Base-by-base conservation (phyloP, 2,113 vertebrate species). In the Tapirus terrestris region DNA sequence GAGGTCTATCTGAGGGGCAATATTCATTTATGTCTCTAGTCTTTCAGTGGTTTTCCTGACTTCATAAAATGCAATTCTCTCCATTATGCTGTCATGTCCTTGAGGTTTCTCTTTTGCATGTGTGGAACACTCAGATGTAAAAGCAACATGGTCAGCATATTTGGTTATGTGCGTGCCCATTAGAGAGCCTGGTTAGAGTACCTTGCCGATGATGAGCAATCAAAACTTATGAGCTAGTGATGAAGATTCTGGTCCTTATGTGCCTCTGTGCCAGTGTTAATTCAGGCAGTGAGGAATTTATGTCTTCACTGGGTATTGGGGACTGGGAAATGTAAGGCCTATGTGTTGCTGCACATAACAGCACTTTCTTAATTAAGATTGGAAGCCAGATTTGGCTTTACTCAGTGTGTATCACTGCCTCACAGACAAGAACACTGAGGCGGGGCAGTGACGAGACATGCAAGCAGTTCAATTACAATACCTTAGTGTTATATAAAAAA, bases 311-410 rank as follows among this genome's bases (percentile, higher is more conserved):
- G 90, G 60, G 94, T 77, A 77, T 51, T 95, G 75, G 86, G 48
- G 60, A 73, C 53, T 92, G 73, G 89, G 56, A 95, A 94, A 73
- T 79, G 9, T 11, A 89, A 93, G 20, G 58, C 20, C 14, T 80
- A 18, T 70, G 75, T 84, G 17, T 36, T 95, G 77, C 20, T 93
- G 36, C 63, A 70, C 94, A 56, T 83, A 88, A 91, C 43, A 96
- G 56, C 33, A 96, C 58, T 94, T 97, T 91, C 65, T 96, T 89
- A 97, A 97, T 97, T 96, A 95, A 93, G 48, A 91, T n/a, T 80
- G 43, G 91, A 97, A 97, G 79, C 82, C 82, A 96, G 63, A 96
- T 93, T 97, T 94, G 92, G 33, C 68, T 93, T 92, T 67, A 73
- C 36, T 79, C 36, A 85, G 29, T 89, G 68, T 53, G 20, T 61